Conservation (phyloP, 2,888 invertebrate genomes). For the Lycaena phlaeas region DNA sequence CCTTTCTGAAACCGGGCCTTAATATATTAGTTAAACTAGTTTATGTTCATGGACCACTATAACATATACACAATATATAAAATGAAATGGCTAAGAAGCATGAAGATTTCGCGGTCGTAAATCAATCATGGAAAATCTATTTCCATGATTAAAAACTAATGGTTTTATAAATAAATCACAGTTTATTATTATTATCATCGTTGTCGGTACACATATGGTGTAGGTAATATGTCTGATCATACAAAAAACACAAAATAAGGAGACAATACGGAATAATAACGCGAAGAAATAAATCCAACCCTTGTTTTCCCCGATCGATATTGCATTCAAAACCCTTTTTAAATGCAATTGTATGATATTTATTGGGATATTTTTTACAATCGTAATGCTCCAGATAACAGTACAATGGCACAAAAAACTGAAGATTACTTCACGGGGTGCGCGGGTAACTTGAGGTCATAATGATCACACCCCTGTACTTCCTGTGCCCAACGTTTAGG, state of each 20-base stretch:
- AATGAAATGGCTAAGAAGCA: too few relatives aligned
- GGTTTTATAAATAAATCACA: too few relatives aligned
- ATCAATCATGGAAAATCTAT: too few relatives aligned
- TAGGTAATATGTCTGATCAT: slow-evolving; percentile 24
- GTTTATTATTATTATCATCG: too few relatives aligned
- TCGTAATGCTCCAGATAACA: slow-evolving; percentile 55
- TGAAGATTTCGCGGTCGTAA: too few relatives aligned
- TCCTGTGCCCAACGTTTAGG: slow-evolving; percentile 47
- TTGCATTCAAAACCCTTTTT: slow-evolving; percentile 67
- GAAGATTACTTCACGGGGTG: slow-evolving; percentile 40
- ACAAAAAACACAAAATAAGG: slow-evolving; percentile 21
- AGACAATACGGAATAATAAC: slow-evolving; percentile 24
- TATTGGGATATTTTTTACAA: slow-evolving; percentile 62
- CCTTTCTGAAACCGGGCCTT: too few relatives aligned
- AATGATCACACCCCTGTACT: slow-evolving; percentile 66
- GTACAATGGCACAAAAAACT: slow-evolving; percentile 38
- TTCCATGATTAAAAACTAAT: too few relatives aligned
- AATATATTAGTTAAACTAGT: too few relatives aligned
- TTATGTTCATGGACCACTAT: too few relatives aligned
- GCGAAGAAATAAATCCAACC: slow-evolving; percentile 33
- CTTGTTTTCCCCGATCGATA: slow-evolving; percentile 52
- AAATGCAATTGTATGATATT: slow-evolving; percentile 69
- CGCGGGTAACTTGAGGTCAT: slow-evolving; percentile 69
- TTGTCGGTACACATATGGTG: too few relatives aligned
- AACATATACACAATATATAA: too few relatives aligned